A percentile compares a stretch with the other conserved stretches of the same genome.
These are phyloP conservation scores for Mastomys natalensis DNA, from an alignment of 2,113 vertebrate genomes.

Conservation along the genomic window DNA sequence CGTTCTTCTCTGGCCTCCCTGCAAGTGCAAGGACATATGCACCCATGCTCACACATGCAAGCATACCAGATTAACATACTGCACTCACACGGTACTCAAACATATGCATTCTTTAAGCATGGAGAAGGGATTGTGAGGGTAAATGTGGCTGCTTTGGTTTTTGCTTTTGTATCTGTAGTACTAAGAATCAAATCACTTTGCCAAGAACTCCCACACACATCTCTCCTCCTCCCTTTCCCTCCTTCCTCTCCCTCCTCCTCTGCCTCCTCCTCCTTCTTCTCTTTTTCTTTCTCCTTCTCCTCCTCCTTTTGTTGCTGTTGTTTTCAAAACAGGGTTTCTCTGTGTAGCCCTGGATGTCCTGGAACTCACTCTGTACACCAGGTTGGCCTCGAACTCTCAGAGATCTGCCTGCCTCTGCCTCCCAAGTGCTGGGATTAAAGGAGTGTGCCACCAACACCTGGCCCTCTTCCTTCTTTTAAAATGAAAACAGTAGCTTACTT, in stretches of 20 bases:
- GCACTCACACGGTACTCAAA: neutral
- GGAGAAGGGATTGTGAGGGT: neutral
- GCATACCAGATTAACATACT: neutral
- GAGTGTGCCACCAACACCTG: no score
- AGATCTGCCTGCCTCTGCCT: no score
- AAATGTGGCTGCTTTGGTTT: neutral
- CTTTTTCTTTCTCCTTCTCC: no score
- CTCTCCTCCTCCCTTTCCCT: no score
- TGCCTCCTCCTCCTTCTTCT: no score
- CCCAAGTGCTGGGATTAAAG: no score
- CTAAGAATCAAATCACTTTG: neutral
- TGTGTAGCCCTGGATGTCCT: no score
- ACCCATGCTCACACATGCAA: neutral
- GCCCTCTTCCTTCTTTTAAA: neutral
- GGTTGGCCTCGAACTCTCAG: no score
- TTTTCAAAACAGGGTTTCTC: no score
- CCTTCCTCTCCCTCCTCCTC: no score
- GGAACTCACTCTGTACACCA: no score
- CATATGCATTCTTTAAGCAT: neutral
- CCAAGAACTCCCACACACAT: neutral
- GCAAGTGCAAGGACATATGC: neutral
- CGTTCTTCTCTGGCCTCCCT: neutral
- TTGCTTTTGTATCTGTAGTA: neutral
- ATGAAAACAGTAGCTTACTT: neutral
- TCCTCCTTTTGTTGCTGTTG: no score